These are phyloP conservation scores for Esperia sulphurella DNA, from an alignment of 2,888 invertebrate species.

Conservation along the genomic window DNA sequence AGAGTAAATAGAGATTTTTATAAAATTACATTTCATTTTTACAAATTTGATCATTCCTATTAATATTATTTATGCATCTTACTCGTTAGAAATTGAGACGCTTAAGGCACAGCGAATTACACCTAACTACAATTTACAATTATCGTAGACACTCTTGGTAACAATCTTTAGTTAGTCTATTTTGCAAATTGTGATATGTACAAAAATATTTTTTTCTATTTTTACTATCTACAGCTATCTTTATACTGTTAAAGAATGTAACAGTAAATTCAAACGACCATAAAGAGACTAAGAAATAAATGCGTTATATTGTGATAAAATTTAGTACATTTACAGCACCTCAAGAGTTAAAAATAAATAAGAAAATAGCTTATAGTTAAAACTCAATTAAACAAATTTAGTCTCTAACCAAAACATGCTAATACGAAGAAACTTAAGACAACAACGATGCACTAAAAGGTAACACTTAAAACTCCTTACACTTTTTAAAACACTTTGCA, in stretches of 20 bases:
- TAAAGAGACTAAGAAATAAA: conserved; percentile 15
- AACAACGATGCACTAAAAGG: conserved; percentile 17
- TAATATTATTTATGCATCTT: conserved; percentile 48
- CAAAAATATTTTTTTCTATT: conserved; percentile 72
- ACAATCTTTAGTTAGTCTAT: conserved; percentile 53
- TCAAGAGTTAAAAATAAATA: conserved; percentile 14
- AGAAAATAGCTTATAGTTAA: conserved; percentile 22
- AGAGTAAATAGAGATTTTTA: conserved; percentile 61
- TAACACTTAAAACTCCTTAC: conserved; percentile 32
- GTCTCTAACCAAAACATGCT: conserved; percentile 19
- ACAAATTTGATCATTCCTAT: conserved; percentile 62
- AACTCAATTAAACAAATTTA: conserved; percentile 27
- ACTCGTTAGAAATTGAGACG: conserved; percentile 75
- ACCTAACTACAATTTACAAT: conserved; percentile 59
- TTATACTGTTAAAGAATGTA: conserved; percentile 17
- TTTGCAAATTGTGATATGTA: conserved; percentile 75
- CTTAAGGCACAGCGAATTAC: conserved; percentile 77
- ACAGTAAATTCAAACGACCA: neutral
- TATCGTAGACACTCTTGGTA: conserved; percentile 67
- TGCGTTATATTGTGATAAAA: conserved; percentile 32
- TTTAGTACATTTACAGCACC: conserved; percentile 13
- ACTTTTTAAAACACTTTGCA: conserved; percentile 23
- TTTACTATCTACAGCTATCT: conserved; percentile 46
- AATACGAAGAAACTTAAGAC: conserved; percentile 24
- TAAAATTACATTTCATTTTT: conserved; percentile 58